Evolutionary conservation across 2,113 vertebrate species (phyloP), one percentile per base, ranked within the genome.

Genomic region (Climacteris rufus): DNA sequence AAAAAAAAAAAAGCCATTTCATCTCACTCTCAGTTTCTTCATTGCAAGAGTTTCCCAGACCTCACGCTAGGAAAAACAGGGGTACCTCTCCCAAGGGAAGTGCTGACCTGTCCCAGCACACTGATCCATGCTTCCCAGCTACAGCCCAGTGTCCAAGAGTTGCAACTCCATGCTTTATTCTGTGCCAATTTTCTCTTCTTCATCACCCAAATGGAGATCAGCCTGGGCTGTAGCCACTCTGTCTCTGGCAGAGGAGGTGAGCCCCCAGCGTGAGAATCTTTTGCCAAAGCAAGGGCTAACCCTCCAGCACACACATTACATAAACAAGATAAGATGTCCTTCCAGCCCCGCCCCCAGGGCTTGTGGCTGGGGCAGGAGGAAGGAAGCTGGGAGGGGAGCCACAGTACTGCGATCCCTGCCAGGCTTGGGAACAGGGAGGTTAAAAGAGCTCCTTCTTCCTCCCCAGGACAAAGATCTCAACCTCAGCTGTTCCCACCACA

Each of bases 321-420:
- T 8, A 91, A 91, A 95, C 87, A 93, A 91, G 92, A 93, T 94
- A 95, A 96, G 74, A 15, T 5, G 10, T 59, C 25, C 81, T 44
- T 60, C 42, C 86, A 96, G 75, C 40, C 77, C 81, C 35, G 54
- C 11, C 72, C 33, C 33, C 5, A 3, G 50, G n/a, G 10, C 40
- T 31, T 64, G 57, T 56, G 87, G 71, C 76, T 6, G 11, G 39
- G 56, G 20, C 63, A 74, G 50, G 33, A 76, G 85, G 88, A 96
- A 96, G 94, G 93, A 96, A 95, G 77, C 72, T 69, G 76, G 91
- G 83, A 86, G 78, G 71, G 45, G 45, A 90, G 4, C 20, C 45
- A 18, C 54, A 81, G 68, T 31, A 31, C 20, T 0, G 11, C 11
- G 1, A 28, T 49, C 83, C 44, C 72, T 45, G 42, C 37, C 2